These are phyloP conservation scores for Cephalopholis sonnerati DNA, from an alignment of 2,113 vertebrate species.

Conservation along the genomic window DNA sequence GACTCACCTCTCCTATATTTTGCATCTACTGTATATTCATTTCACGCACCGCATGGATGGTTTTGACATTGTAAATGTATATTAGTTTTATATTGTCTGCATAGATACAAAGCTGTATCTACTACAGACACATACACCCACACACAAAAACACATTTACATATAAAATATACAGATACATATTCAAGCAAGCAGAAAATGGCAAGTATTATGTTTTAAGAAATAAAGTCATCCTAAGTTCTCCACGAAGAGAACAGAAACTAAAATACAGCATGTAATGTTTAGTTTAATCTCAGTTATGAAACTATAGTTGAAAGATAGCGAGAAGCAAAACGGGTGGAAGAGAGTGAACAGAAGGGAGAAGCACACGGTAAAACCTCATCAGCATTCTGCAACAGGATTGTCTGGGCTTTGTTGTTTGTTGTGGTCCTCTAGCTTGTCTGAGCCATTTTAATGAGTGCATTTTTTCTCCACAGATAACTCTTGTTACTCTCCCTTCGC, in stretches of 20 bases:
- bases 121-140: neutral
- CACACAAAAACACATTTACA: neutral
- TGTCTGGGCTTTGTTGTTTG: constrained; percentile 80
- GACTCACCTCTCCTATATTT: constrained; percentile 10
- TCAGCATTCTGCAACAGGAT: constrained; percentile 79
- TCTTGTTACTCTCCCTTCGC: constrained; percentile 23
- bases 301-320: constrained; percentile 42
- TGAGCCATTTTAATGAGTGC: constrained; percentile 77
- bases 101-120: neutral
- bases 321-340: constrained; percentile 8
- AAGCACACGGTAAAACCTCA: constrained; percentile 68
- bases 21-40: constrained; percentile 15
- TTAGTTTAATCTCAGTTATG: constrained; percentile 33
- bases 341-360: constrained; percentile 48
- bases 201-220: neutral
- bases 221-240: neutral
- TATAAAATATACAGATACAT: neutral
- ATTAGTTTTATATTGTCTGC: neutral
- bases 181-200: neutral
- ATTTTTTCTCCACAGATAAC: constrained; percentile 51
- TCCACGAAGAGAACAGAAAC: neutral
- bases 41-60: neutral
- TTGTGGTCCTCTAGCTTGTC: constrained; percentile 71
- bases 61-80: neutral
- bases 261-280: neutral